Conservation (phyloP, 2,888 invertebrate species). For the Lepidocyrtinus sp. region DNA sequence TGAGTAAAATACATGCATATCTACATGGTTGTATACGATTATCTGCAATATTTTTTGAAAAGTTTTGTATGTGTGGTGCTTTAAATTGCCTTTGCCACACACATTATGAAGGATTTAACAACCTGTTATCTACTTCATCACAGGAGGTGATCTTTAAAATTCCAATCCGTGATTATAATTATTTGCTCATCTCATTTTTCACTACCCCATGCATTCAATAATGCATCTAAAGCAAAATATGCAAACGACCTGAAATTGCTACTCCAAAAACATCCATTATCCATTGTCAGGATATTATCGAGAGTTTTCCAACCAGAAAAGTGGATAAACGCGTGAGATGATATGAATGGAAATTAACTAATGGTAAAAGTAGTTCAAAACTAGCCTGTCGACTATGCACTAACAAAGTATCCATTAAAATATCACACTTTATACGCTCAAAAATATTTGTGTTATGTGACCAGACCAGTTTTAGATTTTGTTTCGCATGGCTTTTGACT, state of each 20-base stretch:
- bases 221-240: too few relatives aligned
- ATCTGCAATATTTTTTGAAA: slow-evolving; percentile 26
- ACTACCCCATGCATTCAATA: neutral
- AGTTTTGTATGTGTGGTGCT: slow-evolving; percentile 2
- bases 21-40: slow-evolving; percentile 33
- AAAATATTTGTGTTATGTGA: slow-evolving; percentile 46
- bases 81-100: slow-evolving; percentile 33
- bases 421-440: slow-evolving; percentile 47
- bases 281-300: neutral
- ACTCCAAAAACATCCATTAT: neutral
- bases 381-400: slow-evolving; percentile 42
- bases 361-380: slow-evolving; percentile 39
- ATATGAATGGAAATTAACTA: neutral
- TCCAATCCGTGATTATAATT: slow-evolving; percentile 55
- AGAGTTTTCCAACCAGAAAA: neutral
- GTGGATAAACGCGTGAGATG: neutral
- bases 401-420: slow-evolving; percentile 26
- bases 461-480: slow-evolving; percentile 56
- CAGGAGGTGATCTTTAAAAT: slow-evolving; percentile 29
- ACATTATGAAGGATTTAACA: slow-evolving; percentile 19
- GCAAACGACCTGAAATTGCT: neutral
- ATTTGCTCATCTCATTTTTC: slow-evolving; percentile 35
- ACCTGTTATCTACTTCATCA: slow-evolving; percentile 29
- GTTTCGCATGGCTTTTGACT: neutral
- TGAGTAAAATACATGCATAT: slow-evolving; percentile 16